Conservation (phyloP, 2,113 vertebrate genomes). For the Eidolon helvum region DNA sequence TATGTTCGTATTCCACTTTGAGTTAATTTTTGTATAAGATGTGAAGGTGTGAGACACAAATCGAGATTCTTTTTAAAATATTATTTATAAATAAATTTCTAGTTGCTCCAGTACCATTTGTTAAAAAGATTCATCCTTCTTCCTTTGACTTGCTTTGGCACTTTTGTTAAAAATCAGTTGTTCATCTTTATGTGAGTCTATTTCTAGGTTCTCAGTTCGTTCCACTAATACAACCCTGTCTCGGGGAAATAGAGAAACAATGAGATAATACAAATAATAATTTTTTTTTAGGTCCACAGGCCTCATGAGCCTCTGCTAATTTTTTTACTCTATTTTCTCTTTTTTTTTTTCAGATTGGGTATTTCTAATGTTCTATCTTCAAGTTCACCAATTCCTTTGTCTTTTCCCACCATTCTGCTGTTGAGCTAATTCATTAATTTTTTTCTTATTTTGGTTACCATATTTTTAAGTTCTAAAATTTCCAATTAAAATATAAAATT, state of each 20-base stretch:
- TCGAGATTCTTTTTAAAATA: neutral
- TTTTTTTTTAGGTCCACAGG: neutral
- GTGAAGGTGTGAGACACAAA: neutral
- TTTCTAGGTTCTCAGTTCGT: neutral
- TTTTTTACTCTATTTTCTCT: neutral
- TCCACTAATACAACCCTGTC: neutral
- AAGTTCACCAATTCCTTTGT: neutral
- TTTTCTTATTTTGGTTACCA: neutral
- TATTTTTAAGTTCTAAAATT: conserved; percentile 13
- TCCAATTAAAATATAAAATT: neutral
- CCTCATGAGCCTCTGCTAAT: neutral
- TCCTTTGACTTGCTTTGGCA: neutral
- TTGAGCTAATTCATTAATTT: neutral
- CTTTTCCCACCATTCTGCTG: neutral
- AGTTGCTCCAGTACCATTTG: neutral
- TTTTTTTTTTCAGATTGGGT: neutral
- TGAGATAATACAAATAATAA: neutral
- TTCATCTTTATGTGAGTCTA: neutral
- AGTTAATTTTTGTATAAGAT: neutral
- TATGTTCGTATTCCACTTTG: neutral
- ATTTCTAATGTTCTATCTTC: neutral
- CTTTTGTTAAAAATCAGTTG: neutral
- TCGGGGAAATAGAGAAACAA: neutral
- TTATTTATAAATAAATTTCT: neutral
- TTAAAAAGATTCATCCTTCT: neutral